Percentiles rank a stretch among this genome's conserved stretches.
phyloP scores from a whole-genome alignment of 2,888 invertebrate genomes.

The Anaspis maculata region DNA sequence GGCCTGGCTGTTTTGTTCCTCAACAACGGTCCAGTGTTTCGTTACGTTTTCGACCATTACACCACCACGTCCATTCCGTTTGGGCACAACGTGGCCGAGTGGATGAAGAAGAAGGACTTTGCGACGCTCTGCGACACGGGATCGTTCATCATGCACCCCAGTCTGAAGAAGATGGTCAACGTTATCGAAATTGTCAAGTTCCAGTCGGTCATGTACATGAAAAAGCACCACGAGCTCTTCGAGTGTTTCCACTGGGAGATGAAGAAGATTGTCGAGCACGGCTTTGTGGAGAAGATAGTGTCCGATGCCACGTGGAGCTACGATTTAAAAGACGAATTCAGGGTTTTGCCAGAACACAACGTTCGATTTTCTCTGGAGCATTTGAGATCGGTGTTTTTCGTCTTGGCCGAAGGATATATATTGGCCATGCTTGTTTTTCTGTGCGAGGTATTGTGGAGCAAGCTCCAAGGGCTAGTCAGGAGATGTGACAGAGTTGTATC shows the following conservation, averaged over 20 bases:
- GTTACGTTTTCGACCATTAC: slow-evolving; percentile 7
- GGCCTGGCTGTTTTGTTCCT: slow-evolving; percentile 8
- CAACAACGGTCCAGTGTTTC: slow-evolving; percentile 6
- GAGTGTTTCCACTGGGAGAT: slow-evolving; percentile 5
- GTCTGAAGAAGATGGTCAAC: slow-evolving; percentile 5
- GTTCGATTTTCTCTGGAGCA: too few species aligned
- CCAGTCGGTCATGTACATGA: slow-evolving; percentile 9
- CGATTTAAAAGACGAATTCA: too few species aligned
- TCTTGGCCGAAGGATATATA: too few species aligned
- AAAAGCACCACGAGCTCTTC: slow-evolving; percentile 11
- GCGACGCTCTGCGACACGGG: slow-evolving; percentile 13
- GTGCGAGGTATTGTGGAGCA: too few species aligned
- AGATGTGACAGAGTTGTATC: too few species aligned
- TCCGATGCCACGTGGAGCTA: slow-evolving; percentile 4
- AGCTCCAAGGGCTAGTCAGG: too few species aligned
- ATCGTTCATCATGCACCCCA: slow-evolving; percentile 10
- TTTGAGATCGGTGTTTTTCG: too few species aligned
- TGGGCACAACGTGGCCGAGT: slow-evolving; percentile 4
- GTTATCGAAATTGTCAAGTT: slow-evolving; percentile 11
- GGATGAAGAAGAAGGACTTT: slow-evolving; percentile 4
- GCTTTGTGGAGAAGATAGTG: slow-evolving; percentile 10
- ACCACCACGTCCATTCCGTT: slow-evolving; percentile 4
- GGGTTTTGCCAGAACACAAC: too few species aligned
- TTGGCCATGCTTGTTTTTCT: too few species aligned
- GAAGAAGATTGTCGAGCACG: slow-evolving; percentile 8